A percentile compares a stretch with the other conserved stretches of the same genome.
These are phyloP conservation scores for Nineta flava DNA, from an alignment of 2,888 invertebrate genomes.

Conservation along the genomic window DNA sequence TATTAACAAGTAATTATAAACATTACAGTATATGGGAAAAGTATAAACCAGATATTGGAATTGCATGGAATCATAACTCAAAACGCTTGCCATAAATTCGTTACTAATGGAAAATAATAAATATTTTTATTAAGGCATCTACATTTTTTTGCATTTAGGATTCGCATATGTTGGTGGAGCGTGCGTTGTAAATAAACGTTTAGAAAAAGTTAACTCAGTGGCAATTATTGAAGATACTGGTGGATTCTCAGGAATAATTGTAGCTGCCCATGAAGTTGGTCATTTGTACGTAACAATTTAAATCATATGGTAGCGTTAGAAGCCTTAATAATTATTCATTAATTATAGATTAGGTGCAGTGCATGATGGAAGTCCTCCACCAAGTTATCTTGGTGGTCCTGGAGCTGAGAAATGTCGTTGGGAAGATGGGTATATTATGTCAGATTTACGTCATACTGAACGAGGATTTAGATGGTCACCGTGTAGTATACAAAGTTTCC, in stretches of 20 bases:
- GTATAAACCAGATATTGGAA: no score
- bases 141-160: constrained; percentile 36
- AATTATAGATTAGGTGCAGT: constrained; percentile 69
- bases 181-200: constrained; percentile 85
- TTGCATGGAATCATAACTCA: no score
- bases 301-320: constrained; percentile 1
- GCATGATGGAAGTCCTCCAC: constrained; percentile 91
- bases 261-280: constrained; percentile 92
- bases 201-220: constrained; percentile 91
- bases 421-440: constrained; percentile 95
- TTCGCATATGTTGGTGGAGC: constrained; percentile 94
- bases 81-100: no score
- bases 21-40: no score
- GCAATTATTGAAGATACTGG: constrained; percentile 94
- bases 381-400: constrained; percentile 84
- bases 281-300: constrained; percentile 63
- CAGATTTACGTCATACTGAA: constrained; percentile 84
- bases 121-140: no score
- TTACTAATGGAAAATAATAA: no score
- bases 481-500: constrained; percentile 84
- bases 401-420: constrained; percentile 89
- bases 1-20: no score
- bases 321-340: not conserved
- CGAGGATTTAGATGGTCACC: constrained; percentile 90
- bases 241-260: constrained; percentile 91